Percentiles rank a stretch among this genome's conserved stretches.
Conservation (phyloP, 2,888 invertebrate genomes). For the Melikaiella ostensackeni region DNA sequence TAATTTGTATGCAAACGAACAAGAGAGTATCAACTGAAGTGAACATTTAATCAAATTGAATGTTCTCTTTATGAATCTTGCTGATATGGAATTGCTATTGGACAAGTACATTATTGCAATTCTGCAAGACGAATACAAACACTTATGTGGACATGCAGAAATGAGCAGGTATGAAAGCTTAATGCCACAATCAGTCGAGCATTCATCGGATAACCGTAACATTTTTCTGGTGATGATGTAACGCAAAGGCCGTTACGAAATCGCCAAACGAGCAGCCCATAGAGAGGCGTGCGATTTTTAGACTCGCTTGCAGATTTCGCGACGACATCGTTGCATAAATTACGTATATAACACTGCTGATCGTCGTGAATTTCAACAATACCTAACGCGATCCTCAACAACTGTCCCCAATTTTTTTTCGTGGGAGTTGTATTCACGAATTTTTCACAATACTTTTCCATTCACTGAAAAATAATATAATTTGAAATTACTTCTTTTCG, state of each 20-base stretch:
- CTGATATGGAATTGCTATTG: background rate
- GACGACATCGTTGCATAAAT: slow-evolving; percentile 52
- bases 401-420: slow-evolving; percentile 16
- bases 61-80: background rate
- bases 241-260: slow-evolving; percentile 51
- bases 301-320: slow-evolving; percentile 56
- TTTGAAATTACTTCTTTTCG: too few relatives aligned
- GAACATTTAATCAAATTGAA: background rate
- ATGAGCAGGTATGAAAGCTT: slow-evolving; percentile 44
- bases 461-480: too few relatives aligned
- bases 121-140: background rate
- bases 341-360: slow-evolving; percentile 37
- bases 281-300: slow-evolving; percentile 58
- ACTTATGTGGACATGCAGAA: slow-evolving; percentile 21
- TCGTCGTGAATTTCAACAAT: slow-evolving; percentile 32
- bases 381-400: slow-evolving; percentile 7
- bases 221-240: slow-evolving; percentile 53
- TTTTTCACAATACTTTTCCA: background rate
- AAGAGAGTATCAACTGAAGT: background rate
- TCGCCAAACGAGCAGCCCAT: slow-evolving; percentile 52
- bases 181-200: slow-evolving; percentile 48
- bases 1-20: background rate
- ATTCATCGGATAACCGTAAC: slow-evolving; percentile 54
- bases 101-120: slow-evolving; percentile 6
- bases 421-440: background rate